Base-by-base conservation (phyloP, 2,888 invertebrate genomes). In the Mesorhabditis sp. region DNA sequence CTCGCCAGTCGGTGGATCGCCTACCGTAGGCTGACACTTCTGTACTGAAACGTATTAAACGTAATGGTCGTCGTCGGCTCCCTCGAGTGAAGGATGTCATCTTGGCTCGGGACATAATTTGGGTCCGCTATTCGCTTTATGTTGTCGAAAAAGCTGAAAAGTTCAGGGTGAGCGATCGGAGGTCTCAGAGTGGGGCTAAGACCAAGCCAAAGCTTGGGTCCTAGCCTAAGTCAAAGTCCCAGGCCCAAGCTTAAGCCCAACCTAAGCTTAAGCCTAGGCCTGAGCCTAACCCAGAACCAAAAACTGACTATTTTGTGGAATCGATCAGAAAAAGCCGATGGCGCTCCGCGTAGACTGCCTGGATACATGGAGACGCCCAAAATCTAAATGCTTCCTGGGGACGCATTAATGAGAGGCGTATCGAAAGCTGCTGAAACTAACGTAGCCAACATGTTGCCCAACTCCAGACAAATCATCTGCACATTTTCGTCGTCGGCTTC, bases 21-120 rank as follows among this genome's bases (percentile, higher is more conserved):
- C 62, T 68, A 76, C 76, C 68, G 67, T 61, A 76, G 50, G 15
- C 50, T 63, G 13, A 72, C 67, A 15, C 72, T 70, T 45, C 71
- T 76, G 69, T 74, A 74, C n/a, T 28, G 43, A 50, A 76, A 76
- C 4, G 50, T 28, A n/a, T 72, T 73, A 45, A 65, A 68, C 61
- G 70, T 71, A 42, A 76, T 72, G 41, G 62, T 69, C 15, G 62
- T 63, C 5, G 76, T 76, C 42, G 74, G 69, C 45, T 71, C 70
- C 50, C 76, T 45, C 28, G 74, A 72, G 66, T 74, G 74, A 4
- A 76, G 73, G 65, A 76, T 76, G 65, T 76, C 76, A 62, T 72
- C 72, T 43, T 70, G 50, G 50, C 67, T 73, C n/a, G 76, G 76
- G 28, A 70, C 7, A 67, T 76, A 76, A 4, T 70, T 69, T 5